Base-by-base conservation (phyloP, 2,113 vertebrate species). In the Hiodon alosoides region DNA sequence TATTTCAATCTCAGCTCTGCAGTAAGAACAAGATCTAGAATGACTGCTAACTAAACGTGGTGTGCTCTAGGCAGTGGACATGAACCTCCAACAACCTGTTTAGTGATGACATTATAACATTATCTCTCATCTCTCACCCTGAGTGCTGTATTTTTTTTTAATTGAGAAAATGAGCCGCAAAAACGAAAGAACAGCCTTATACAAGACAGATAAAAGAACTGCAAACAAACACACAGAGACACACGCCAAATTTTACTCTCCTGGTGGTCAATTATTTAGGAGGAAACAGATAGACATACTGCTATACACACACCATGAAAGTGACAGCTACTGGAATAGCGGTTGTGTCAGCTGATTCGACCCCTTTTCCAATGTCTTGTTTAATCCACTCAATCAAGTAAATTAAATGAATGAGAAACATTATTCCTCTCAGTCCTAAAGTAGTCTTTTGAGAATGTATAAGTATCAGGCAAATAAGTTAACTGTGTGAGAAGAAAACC, bases 271-370 rank as follows among this genome's bases (percentile, higher is more conserved):
- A 31, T 31, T 31, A 31, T 31, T 31, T 31, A 31, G 31, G 31
- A 31, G 31, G 31, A 31, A 31, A 31, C 31, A 31, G 31, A 2
- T 31, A 31, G 31, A 31, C 31, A n/a, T 2, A 2, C n/a, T 64
- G 72, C 69, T 79, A 72, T 55, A 73, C 51, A 62, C 51, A 62
- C 59, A 51, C 14, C 51, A 51, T 67, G 46, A 75, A 68, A 50
- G 7, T 72, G 55, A 76, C 53, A 55, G 67, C 53, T 31, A 70
- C 14, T 7, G 13, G 67, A 72, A 76, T 73, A 67, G 52, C 8
- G 3, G 54, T 75, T 64, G 11, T 65, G 58, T 70, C 47, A 3
- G 7, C 61, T 1, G 3, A 64, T 54, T 50, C 2, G 55, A 59
- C 54, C 67, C 67, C 67, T 48, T 46, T 17, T 72, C 13, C 17